Percentiles rank a stretch among this genome's conserved stretches.
Evolutionary conservation across 2,113 vertebrate genomes (phyloP).

Genomic region (Spilogale gracilis): DNA sequence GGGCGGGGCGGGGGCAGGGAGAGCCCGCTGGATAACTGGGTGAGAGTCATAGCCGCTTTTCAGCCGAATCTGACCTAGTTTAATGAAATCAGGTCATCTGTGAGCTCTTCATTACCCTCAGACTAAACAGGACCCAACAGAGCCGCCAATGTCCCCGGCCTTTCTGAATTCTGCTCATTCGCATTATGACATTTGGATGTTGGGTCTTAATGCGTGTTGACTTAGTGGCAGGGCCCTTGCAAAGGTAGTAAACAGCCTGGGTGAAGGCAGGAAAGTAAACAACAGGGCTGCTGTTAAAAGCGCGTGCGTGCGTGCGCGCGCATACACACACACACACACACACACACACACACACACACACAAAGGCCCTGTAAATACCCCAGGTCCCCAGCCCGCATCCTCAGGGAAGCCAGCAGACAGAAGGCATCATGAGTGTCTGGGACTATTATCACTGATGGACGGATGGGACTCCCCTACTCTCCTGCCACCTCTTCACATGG

Average conservation of each 20-base stretch:
- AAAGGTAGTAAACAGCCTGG: slow-evolving; percentile 87
- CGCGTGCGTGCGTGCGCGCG: not conserved
- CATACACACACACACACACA: slow-evolving; percentile 47
- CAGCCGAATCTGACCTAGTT: slow-evolving; percentile 91
- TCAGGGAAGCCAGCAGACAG: slow-evolving; percentile 86
- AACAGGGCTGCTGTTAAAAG: slow-evolving; percentile 81
- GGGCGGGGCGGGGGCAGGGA: not conserved
- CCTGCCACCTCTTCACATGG: slow-evolving; percentile 77
- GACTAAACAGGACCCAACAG: slow-evolving; percentile 92
- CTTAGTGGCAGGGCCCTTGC: slow-evolving; percentile 85
- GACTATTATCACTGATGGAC: slow-evolving; percentile 83
- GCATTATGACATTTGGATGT: slow-evolving; percentile 86
- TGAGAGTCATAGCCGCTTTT: slow-evolving; percentile 84
- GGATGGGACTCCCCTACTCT: slow-evolving; percentile 87
- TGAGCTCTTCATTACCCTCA: slow-evolving; percentile 96
- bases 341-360: slow-evolving; percentile 71
- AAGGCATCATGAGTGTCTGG: slow-evolving; percentile 84
- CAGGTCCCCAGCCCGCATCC: slow-evolving; percentile 84
- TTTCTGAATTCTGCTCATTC: slow-evolving; percentile 84
- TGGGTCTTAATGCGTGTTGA: slow-evolving; percentile 88
- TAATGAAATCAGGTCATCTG: slow-evolving; percentile 95
- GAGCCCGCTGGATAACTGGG: slow-evolving; percentile 77
- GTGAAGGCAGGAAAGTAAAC: slow-evolving; percentile 85
- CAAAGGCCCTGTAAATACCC: slow-evolving; percentile 85
- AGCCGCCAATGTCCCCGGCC: slow-evolving; percentile 87